Percentiles rank a stretch among this genome's conserved stretches.
Conservation (phyloP, 64 coral and sea anemone genomes). For the Pocillopora verrucosa region DNA sequence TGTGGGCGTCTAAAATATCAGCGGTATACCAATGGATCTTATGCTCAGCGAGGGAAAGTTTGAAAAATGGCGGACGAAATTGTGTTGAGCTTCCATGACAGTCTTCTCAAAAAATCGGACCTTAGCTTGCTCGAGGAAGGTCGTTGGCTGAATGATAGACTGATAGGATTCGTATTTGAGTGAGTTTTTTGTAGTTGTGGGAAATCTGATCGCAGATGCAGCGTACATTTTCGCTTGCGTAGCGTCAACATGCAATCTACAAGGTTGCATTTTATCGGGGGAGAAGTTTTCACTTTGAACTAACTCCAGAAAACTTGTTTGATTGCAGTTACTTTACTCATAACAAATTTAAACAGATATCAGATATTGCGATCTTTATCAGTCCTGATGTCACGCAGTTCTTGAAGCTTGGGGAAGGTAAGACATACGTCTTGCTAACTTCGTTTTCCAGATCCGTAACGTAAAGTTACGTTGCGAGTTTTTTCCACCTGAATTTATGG, state of each 20-base stretch:
- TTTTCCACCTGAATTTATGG: too few relatives aligned
- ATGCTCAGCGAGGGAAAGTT: constrained; percentile 81
- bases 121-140: constrained; percentile 79
- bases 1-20: constrained; percentile 15
- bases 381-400: constrained; percentile 91
- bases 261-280: background rate
- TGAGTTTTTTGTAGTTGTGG: constrained; percentile 15
- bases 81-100: constrained; percentile 92
- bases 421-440: background rate
- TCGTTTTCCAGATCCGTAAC: too few relatives aligned
- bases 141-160: constrained; percentile 87
- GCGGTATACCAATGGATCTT: constrained; percentile 45
- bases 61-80: constrained; percentile 78
- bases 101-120: constrained; percentile 87
- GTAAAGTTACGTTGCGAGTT: too few relatives aligned
- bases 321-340: constrained; percentile 87
- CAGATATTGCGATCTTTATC: constrained; percentile 74
- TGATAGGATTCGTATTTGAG: constrained; percentile 98
- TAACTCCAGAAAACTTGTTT: background rate
- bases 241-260: background rate
- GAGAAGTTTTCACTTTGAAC: background rate
- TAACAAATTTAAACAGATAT: constrained; percentile 70
- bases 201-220: background rate
- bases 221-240: background rate
- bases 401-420: constrained; percentile 83